Evolutionary conservation across 2,888 invertebrate genomes (phyloP), one percentile per base, ranked within the genome.

Genomic region (Spisula subtruncata): DNA sequence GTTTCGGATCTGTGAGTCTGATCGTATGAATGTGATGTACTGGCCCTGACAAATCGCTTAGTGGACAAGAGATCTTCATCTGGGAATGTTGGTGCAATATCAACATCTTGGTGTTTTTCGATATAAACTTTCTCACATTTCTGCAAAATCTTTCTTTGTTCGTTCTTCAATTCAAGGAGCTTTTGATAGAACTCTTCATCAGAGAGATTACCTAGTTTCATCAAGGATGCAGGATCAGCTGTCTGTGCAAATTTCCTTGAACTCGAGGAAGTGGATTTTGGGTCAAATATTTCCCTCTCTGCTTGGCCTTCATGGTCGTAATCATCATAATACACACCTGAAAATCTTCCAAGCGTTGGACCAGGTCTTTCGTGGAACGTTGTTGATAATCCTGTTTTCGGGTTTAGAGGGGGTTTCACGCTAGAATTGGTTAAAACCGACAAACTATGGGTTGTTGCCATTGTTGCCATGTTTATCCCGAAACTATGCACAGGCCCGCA

Each of bases 391-490:
- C 96, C 96, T 46, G 95, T 95, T 92, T 92, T 93, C 2, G 95
- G 95, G 93, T 95, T 93, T 86, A 95, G 54, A 0, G 96, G 96
- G 12, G 94, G 93, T 94, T 95, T 96, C 5, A 96, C 94, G 88
- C 96, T 96, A 85, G 95, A 94, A 94, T 96, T 96, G 81, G 96
- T 95, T 84, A 96, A 94, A 90, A 95, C 95, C 46, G 96, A 94
- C 89, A 96, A 92, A 87, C 94, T 91, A 92, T 96, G 96, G 85
- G 94, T 94, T 94, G 96, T 96, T 96, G 96, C 96, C 96, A 96
- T 96, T 95, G 95, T 96, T 95, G 95, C 95, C 95, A 96, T 94
- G 94, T 94, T 93, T 82, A 90, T 87, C 89, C 89, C 88, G 80
- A 92, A 94, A 94, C 93, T 93, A 93, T 94, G 92, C 87, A 32